Percentiles rank a stretch among this genome's conserved stretches.
Conservation (phyloP, 1,140 invertebrate genomes). For the Conus ventricosus region DNA sequence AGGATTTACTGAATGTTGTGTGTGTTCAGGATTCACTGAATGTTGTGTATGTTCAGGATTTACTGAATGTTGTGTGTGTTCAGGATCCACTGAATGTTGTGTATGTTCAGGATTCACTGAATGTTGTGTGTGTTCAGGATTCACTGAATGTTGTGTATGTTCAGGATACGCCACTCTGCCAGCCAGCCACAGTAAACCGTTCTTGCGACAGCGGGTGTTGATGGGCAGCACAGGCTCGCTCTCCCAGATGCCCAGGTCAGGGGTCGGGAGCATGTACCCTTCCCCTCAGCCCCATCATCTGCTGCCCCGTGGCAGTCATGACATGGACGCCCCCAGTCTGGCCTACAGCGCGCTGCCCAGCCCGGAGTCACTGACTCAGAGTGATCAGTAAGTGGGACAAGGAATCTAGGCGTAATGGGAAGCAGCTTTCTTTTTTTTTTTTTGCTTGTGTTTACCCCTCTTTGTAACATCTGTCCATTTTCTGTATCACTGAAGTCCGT, state of each 20-base stretch:
- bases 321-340: slow-evolving; percentile 1
- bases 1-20: too few relatives aligned
- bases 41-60: too few relatives aligned
- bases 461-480: too few relatives aligned
- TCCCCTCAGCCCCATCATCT: neutral
- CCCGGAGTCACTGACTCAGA: slow-evolving; percentile 11
- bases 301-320: neutral
- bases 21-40: too few relatives aligned
- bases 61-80: too few relatives aligned
- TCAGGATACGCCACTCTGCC: slow-evolving; percentile 21
- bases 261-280: neutral
- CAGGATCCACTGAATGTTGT: too few relatives aligned
- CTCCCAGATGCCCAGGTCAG: slow-evolving; percentile 12
- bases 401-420: too few relatives aligned
- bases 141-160: too few relatives aligned
- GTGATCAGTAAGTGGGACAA: slow-evolving; percentile 26
- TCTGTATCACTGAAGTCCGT: too few relatives aligned
- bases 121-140: neutral
- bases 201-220: neutral
- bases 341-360: neutral
- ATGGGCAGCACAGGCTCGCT: slow-evolving; percentile 37
- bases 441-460: too few relatives aligned
- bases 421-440: too few relatives aligned
- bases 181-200: neutral
- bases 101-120: too few relatives aligned